A percentile compares a stretch with the other conserved stretches of the same genome.
Evolutionary conservation across 2,888 invertebrate genomes (phyloP).

Genomic region (Lacanobia oleracea): DNA sequence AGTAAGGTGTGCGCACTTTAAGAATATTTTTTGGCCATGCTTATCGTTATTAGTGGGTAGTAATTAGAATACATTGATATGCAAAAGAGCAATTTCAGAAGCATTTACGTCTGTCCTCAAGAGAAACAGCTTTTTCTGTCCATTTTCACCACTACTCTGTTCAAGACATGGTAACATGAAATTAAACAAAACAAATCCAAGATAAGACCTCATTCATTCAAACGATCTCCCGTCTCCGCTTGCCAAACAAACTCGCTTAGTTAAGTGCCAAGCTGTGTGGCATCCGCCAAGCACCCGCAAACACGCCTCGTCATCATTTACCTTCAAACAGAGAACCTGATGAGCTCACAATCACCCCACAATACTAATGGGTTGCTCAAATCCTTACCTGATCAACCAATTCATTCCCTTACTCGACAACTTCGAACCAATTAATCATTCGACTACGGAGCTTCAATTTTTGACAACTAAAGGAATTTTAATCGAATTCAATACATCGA

Average conservation of each 20-base stretch:
- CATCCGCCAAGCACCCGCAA: slow-evolving; percentile 52
- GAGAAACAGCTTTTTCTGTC: neutral
- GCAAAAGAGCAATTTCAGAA: neutral
- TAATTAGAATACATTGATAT: neutral
- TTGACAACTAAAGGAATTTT: slow-evolving; percentile 72
- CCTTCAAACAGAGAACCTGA: slow-evolving; percentile 66
- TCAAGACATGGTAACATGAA: no score
- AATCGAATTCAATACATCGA: slow-evolving; percentile 68
- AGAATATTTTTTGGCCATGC: neutral
- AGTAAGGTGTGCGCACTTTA: neutral
- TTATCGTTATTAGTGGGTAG: no score
- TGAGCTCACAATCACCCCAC: slow-evolving; percentile 72
- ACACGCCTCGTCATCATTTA: slow-evolving; percentile 75
- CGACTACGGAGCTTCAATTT: slow-evolving; percentile 68
- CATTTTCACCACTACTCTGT: neutral
- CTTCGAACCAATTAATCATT: slow-evolving; percentile 79
- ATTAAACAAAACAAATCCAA: neutral
- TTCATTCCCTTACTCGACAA: slow-evolving; percentile 68
- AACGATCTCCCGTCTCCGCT: slow-evolving; percentile 6
- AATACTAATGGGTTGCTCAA: slow-evolving; percentile 76
- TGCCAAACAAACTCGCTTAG: slow-evolving; percentile 33
- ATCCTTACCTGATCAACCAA: slow-evolving; percentile 68
- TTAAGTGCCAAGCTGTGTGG: slow-evolving; percentile 52
- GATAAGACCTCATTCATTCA: slow-evolving; percentile 1
- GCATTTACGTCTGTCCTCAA: no score